Percentiles rank a stretch among this genome's conserved stretches.
Evolutionary conservation across 2,888 invertebrate species (phyloP).

Genomic region (Mesorhabditis spiculigera): DNA sequence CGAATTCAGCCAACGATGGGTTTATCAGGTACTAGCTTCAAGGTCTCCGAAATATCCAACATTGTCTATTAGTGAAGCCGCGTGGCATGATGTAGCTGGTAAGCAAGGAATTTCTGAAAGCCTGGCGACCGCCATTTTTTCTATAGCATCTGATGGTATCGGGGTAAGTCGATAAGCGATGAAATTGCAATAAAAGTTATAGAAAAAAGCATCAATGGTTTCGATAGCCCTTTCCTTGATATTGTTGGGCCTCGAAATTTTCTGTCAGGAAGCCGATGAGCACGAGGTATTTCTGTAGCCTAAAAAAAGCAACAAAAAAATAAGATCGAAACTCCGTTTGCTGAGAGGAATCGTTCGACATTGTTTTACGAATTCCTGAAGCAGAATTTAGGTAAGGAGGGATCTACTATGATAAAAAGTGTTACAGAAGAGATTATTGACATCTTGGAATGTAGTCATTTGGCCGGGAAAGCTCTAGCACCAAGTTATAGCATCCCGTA

Average conservation of each 20-base stretch:
- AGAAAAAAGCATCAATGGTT: neutral
- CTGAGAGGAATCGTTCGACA: neutral
- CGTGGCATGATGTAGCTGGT: no score
- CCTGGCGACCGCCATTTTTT: no score
- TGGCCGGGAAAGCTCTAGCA: neutral
- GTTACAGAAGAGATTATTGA: constrained; percentile 2
- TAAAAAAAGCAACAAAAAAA: neutral
- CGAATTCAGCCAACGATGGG: no score
- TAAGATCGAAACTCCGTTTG: constrained; percentile 3
- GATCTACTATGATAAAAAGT: neutral
- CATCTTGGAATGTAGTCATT: neutral
- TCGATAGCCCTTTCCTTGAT: neutral
- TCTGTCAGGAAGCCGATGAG: neutral
- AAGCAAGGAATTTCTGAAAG: no score
- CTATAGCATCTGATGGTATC: no score
- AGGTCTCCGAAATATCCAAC: no score
- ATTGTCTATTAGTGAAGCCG: no score
- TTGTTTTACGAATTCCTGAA: neutral
- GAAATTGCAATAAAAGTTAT: neutral
- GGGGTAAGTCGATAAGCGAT: no score
- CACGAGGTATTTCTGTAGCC: neutral
- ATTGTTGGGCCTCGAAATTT: neutral
- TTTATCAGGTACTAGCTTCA: no score
- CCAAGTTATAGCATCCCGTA: neutral
- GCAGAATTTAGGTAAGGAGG: neutral